These are phyloP conservation scores for Siniperca knerii DNA, from an alignment of 2,113 vertebrate species.

Conservation along the genomic window DNA sequence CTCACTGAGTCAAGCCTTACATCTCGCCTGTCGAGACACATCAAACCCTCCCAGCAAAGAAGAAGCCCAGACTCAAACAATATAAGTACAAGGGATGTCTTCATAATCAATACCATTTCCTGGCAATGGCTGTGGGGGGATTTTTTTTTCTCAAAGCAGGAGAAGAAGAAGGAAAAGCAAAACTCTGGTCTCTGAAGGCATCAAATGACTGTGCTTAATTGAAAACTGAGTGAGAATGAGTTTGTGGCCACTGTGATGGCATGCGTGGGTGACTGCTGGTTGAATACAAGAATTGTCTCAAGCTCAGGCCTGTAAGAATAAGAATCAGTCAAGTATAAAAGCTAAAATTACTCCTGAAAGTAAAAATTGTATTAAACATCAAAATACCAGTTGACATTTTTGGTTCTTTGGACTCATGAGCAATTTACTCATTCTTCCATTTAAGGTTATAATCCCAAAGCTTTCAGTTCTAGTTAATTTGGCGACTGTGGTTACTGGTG, in stretches of 20 bases:
- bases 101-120: constrained; percentile 65
- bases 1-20: constrained; percentile 22
- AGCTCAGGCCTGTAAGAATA: not conserved
- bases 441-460: not conserved
- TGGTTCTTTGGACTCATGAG: not conserved
- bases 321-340: not conserved
- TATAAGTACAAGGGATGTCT: constrained; percentile 63
- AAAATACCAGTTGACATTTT: not conserved
- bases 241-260: constrained; percentile 38
- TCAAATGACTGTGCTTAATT: constrained; percentile 11
- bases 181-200: constrained; percentile 8
- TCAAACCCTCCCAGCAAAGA: constrained; percentile 42
- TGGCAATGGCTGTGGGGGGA: constrained; percentile 38
- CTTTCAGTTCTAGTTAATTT: not conserved
- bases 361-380: not conserved
- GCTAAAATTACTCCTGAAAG: not conserved
- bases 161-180: not conserved
- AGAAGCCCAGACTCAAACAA: constrained; percentile 39
- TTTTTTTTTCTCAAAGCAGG: constrained; percentile 22
- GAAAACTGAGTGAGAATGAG: constrained; percentile 45
- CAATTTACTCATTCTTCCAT: not conserved
- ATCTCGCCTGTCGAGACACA: constrained; percentile 52
- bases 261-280: constrained; percentile 24
- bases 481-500: not conserved
- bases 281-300: not conserved